Percentiles rank a stretch among this genome's conserved stretches.
These are phyloP conservation scores for Eristalinus aeneus DNA, from an alignment of 2,888 invertebrate species.

Conservation along the genomic window DNA sequence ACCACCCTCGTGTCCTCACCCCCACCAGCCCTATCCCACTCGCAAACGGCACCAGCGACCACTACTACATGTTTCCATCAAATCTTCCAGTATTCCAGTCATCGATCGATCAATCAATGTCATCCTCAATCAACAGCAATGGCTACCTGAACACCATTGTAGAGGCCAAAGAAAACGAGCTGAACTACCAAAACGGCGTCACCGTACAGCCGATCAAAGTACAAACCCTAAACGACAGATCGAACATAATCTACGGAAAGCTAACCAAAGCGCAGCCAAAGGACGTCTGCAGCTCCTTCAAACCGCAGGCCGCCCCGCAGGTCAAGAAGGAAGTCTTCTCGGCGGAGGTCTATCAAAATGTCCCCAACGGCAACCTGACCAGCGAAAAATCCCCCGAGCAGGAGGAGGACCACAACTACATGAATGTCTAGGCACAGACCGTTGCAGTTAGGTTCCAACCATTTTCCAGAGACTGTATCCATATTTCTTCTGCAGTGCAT, in stretches of 20 bases:
- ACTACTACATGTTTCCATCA: conserved; percentile 80
- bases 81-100: conserved; percentile 78
- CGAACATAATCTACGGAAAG: conserved; percentile 79
- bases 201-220: conserved; percentile 79
- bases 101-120: conserved; percentile 73
- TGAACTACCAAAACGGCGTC: conserved; percentile 75
- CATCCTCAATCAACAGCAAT: conserved; percentile 76
- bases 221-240: conserved; percentile 75
- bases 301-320: conserved; percentile 77
- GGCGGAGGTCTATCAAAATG: conserved; percentile 78
- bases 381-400: not conserved
- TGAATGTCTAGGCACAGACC: conserved; percentile 47
- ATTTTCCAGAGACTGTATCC: conserved; percentile 32
- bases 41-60: conserved; percentile 74
- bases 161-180: conserved; percentile 78
- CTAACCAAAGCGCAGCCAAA: conserved; percentile 75
- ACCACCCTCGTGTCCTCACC: conserved; percentile 75
- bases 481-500: conserved; percentile 22
- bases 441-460: not conserved
- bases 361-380: conserved; percentile 60
- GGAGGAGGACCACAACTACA: conserved; percentile 62
- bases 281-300: conserved; percentile 77
- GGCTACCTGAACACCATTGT: conserved; percentile 79
- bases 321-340: conserved; percentile 75
- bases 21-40: conserved; percentile 77